Evolutionary conservation across 37 sponge, comb jelly and placozoan species (phyloP), one percentile per base, ranked within the genome.

Genomic region (Chondrosia reniformis): DNA sequence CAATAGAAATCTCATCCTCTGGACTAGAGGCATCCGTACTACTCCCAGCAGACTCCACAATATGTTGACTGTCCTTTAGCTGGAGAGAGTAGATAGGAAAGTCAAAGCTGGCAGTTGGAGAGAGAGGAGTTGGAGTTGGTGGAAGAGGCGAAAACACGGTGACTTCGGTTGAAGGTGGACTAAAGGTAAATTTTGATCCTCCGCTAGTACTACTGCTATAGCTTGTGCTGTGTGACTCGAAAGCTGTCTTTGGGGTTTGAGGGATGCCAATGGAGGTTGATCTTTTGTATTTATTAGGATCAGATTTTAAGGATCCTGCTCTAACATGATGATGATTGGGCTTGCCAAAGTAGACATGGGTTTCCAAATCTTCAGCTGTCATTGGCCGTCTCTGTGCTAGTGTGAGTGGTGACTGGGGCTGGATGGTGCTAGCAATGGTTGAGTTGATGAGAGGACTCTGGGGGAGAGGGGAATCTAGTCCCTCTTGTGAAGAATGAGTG

Each of bases 361-460:
- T 30, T 44, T 69, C 72, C 72, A 69, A 43, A 39, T 69, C 72
- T 39, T 69, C 72, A 15, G 38, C 72, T 2, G 72, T 69, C 72
- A 69, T 69, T 7, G 72, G 15, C 72, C 72, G 15, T 25, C 72
- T 36, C 41, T 69, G 72, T 12, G 72, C 72, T 13, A 69, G 72
- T 0, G 72, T 69, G 72, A 44, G 24, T 6, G 38, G 72, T 1
- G 72, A 69, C 17, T 30, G 28, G 30, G n/a, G 61, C 61, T 30
- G 9, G 44, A 38, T 2, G 24, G 25, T 40, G 72, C 42, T 69
- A 37, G 41, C 41, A 39, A 37, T 40, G 42, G 72, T 69, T 22
- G 72, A 69, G 44, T 69, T 69, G 72, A 69, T 13, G 12, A 69
- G 72, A 7, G 72, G 72, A 24, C 72, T 69, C 42, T 69, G 72